These are phyloP conservation scores for Strix aluco DNA, from an alignment of 2,113 vertebrate genomes.

Conservation along the genomic window DNA sequence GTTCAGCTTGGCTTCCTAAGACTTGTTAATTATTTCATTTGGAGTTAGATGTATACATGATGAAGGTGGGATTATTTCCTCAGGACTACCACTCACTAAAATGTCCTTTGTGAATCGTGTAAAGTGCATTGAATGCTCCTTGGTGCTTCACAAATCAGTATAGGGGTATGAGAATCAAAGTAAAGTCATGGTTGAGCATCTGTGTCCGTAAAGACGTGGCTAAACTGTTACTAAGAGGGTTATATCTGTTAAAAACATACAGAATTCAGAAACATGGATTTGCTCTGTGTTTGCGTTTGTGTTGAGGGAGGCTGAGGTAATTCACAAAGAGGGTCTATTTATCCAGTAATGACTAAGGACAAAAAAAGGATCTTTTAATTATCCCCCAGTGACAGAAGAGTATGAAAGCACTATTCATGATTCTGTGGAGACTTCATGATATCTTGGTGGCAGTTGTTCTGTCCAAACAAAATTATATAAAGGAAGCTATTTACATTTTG, in stretches of 20 bases:
- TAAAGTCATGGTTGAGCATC: neutral
- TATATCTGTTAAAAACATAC: neutral
- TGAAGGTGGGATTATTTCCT: neutral
- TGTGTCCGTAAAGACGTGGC: neutral
- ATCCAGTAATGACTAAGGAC: neutral
- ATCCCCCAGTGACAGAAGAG: neutral
- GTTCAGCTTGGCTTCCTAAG: neutral
- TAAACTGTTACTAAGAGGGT: neutral
- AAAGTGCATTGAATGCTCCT: neutral
- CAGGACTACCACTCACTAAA: neutral
- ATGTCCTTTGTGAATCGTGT: neutral
- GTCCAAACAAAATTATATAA: neutral
- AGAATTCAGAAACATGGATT: neutral
- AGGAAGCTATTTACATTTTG: neutral
- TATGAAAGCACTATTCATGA: constrained; percentile 15
- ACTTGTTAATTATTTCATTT: neutral
- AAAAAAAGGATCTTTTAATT: constrained; percentile 7
- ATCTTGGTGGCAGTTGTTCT: neutral
- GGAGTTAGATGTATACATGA: neutral
- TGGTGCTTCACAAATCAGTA: neutral
- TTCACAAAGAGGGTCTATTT: constrained; percentile 5
- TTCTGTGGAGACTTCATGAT: neutral
- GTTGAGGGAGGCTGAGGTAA: neutral
- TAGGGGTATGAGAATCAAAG: neutral
- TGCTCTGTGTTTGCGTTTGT: neutral